Evolutionary conservation across 2,888 invertebrate genomes (phyloP).

Genomic region (Tenthredo mesomela): DNA sequence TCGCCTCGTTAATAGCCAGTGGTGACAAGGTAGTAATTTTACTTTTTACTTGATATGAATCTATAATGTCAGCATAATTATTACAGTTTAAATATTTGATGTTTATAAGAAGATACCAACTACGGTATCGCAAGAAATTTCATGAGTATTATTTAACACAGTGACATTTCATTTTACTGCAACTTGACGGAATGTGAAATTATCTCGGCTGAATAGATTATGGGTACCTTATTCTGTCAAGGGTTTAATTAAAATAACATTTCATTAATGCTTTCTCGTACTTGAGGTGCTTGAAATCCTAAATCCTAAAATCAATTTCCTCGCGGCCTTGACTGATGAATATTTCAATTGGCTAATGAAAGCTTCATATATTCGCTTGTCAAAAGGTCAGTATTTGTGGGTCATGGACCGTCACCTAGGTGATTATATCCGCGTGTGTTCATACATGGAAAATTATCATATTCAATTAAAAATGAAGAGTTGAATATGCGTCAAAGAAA

Average conservation of each 20-base stretch:
- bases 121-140: not conserved
- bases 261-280: conserved; percentile 46
- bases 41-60: not conserved
- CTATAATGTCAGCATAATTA: not conserved
- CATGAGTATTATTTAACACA: not conserved
- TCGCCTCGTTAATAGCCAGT: not conserved
- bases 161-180: not conserved
- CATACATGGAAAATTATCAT: not conserved
- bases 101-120: not conserved
- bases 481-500: not conserved
- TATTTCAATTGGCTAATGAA: conserved; percentile 57
- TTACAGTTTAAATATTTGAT: not conserved
- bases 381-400: conserved; percentile 7
- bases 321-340: conserved; percentile 47
- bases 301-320: conserved; percentile 45
- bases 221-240: conserved; percentile 21
- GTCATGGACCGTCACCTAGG: not conserved
- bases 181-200: conserved; percentile 5
- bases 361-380: conserved; percentile 47
- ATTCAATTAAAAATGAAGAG: not conserved
- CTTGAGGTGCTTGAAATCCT: conserved; percentile 18
- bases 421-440: not conserved
- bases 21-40: not conserved
- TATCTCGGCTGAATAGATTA: conserved; percentile 17
- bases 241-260: conserved; percentile 55